These are phyloP conservation scores for Biston betularia DNA, from an alignment of 2,888 invertebrate species.

Conservation along the genomic window DNA sequence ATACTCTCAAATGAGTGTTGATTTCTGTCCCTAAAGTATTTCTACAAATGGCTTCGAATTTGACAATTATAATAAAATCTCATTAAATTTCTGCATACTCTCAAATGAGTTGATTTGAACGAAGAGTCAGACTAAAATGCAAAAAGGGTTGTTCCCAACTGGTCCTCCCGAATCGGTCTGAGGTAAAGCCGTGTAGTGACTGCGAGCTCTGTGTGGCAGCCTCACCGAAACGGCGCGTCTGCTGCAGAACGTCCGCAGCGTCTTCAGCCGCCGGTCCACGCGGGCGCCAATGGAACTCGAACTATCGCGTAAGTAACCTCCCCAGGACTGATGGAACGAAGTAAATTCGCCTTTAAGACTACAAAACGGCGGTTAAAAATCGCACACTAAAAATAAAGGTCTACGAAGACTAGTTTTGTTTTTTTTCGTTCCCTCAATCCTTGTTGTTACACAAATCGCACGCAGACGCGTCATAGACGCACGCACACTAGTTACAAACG, in stretches of 20 bases:
- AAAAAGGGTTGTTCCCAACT: constrained; percentile 30
- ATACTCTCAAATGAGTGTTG: no score
- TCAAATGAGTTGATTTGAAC: background rate
- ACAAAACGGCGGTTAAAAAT: background rate
- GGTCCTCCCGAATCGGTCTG: constrained; percentile 12
- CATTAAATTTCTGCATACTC: no score
- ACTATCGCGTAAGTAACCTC: constrained; percentile 94
- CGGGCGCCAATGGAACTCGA: constrained; percentile 95
- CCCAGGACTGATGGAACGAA: constrained; percentile 7
- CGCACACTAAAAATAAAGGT: background rate
- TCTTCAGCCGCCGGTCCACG: constrained; percentile 93
- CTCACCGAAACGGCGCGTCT: constrained; percentile 98
- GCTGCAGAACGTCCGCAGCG: constrained; percentile 97
- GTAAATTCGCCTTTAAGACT: background rate
- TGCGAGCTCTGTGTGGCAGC: constrained; percentile 87
- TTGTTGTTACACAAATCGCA: constrained; percentile 45
- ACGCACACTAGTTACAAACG: constrained; percentile 51
- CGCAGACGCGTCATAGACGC: constrained; percentile 60
- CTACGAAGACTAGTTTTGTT: background rate
- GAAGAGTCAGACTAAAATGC: no score
- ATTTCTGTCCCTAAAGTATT: no score
- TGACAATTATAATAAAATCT: no score
- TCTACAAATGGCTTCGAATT: no score
- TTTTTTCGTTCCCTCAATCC: constrained; percentile 15
- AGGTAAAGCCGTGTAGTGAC: constrained; percentile 66